Evolutionary conservation across 2,113 vertebrate species (phyloP).

Genomic region (Tetraodon nigroviridis): DNA sequence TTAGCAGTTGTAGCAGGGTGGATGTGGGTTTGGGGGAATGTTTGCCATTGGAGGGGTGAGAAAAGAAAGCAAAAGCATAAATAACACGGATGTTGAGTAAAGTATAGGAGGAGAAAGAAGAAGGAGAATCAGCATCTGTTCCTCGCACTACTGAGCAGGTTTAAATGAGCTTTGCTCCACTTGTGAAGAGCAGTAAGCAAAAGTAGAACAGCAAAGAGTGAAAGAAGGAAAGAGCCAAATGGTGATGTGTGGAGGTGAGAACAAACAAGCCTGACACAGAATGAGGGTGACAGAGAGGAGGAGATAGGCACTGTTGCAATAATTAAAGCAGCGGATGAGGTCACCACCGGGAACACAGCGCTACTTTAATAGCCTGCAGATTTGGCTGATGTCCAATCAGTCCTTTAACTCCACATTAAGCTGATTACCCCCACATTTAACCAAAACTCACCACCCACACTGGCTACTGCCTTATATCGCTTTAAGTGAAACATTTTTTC

Average conservation of each 20-base stretch:
- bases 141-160: constrained; percentile 4
- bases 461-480: constrained; percentile 54
- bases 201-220: background rate
- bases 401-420: constrained; percentile 77
- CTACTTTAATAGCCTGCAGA: constrained; percentile 70
- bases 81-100: background rate
- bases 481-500: constrained; percentile 61
- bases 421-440: constrained; percentile 76
- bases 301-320: constrained; percentile 61
- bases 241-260: constrained; percentile 16
- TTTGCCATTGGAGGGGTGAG: background rate
- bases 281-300: constrained; percentile 9
- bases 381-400: constrained; percentile 71
- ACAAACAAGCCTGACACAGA: constrained; percentile 20
- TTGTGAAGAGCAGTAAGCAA: constrained; percentile 14
- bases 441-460: constrained; percentile 65
- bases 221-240: too few species aligned
- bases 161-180: constrained; percentile 14
- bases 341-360: constrained; percentile 54
- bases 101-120: background rate
- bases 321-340: constrained; percentile 72
- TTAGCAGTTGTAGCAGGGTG: background rate
- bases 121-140: constrained; percentile 16
- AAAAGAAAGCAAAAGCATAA: background rate
- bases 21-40: background rate